phyloP scores from a whole-genome alignment of 2,113 vertebrate species.

The Saguinus imperator region DNA sequence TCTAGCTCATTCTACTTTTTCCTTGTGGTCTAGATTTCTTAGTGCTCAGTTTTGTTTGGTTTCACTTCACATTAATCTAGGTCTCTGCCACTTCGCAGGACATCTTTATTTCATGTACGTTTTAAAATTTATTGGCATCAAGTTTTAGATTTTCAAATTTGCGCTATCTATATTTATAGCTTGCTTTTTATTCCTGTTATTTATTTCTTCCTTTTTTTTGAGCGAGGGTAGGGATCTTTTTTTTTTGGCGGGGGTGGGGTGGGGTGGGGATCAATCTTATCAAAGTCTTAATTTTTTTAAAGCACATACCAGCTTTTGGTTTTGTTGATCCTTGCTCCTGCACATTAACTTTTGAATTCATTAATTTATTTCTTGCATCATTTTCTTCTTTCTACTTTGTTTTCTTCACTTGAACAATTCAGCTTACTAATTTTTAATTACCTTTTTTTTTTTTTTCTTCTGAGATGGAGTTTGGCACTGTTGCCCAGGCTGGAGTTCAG shows the following conservation, averaged over 20 bases:
- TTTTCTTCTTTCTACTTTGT: background rate
- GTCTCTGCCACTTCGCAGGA: background rate
- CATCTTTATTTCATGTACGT: background rate
- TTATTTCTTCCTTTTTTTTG: background rate
- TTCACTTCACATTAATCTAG: slow-evolving; percentile 1
- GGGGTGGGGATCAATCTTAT: background rate
- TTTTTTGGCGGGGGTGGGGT: background rate
- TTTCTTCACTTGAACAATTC: background rate
- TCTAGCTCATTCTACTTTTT: background rate
- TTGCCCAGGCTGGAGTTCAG: too few species aligned
- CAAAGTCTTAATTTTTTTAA: background rate
- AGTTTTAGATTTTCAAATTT: background rate
- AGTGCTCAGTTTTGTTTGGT: background rate
- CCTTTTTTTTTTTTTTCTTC: too few species aligned
- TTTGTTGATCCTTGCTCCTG: background rate
- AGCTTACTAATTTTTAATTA: background rate
- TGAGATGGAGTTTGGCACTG: too few species aligned
- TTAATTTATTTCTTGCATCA: slow-evolving; percentile 16
- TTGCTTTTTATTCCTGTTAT: background rate
- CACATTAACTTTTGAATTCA: background rate
- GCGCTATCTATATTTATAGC: background rate
- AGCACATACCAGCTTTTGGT: background rate
- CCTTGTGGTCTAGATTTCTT: background rate
- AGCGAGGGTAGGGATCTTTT: background rate
- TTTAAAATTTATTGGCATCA: slow-evolving; percentile 8